phyloP scores from a whole-genome alignment of 2,888 invertebrate species.

The Dolichomitus sp. region DNA sequence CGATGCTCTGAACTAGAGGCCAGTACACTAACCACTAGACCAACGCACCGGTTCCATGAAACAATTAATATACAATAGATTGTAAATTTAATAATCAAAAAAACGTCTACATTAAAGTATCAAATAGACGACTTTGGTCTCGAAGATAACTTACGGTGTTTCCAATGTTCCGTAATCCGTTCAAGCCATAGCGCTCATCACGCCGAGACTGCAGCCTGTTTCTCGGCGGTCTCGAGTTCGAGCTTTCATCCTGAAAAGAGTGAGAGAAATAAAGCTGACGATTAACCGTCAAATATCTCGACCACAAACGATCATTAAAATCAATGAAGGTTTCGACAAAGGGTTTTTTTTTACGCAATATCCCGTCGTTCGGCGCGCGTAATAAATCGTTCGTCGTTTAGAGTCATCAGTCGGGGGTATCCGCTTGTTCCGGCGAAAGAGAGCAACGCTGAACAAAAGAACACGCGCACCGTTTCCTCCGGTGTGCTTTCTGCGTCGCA shows the following conservation, averaged over 20 bases:
- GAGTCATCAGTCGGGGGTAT: constrained; percentile 51
- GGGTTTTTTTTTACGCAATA: constrained; percentile 44
- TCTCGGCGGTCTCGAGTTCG: constrained; percentile 78
- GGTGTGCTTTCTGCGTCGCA: constrained; percentile 20
- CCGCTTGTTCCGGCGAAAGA: constrained; percentile 33
- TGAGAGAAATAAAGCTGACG: constrained; percentile 26
- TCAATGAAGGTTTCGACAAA: constrained; percentile 24
- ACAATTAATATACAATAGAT: no score
- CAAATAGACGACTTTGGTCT: constrained; percentile 9
- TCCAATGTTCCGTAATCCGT: constrained; percentile 97
- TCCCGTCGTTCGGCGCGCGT: constrained; percentile 44
- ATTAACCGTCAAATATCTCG: background rate
- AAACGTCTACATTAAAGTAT: no score
- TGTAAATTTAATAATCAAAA: no score
- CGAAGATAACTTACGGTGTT: constrained; percentile 90
- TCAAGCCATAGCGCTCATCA: constrained; percentile 87
- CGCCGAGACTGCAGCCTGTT: constrained; percentile 78
- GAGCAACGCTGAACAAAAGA: constrained; percentile 21
- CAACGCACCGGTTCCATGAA: no score
- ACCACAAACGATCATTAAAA: constrained; percentile 2
- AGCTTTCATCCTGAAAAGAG: constrained; percentile 79
- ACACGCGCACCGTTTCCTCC: constrained; percentile 5
- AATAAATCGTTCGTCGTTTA: constrained; percentile 48
- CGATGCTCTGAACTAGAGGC: no score
- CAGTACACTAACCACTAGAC: no score